Base-by-base conservation (phyloP, 2,797 vertebrate genomes). In the Hypotaenidia philippensis region DNA sequence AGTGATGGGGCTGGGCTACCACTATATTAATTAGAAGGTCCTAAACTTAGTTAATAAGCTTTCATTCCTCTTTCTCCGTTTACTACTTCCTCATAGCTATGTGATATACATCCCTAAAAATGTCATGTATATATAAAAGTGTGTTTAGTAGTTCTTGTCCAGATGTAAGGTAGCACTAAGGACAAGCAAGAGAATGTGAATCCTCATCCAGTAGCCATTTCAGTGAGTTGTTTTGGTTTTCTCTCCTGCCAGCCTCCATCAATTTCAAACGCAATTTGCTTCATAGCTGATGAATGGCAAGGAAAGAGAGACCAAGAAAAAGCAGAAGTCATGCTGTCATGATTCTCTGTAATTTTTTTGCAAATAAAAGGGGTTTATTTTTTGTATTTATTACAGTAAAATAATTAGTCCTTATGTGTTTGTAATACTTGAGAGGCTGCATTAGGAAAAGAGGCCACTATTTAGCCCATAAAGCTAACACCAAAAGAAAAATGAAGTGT, bases 161-260 rank as follows among this genome's bases (percentile, higher is more conserved):
- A 38, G 4, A 7, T 45, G 20, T 41, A 53, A 38, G 10, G n/a
- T 1, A 52, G 5, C 4, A 25, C 29, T 60, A 32, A 68, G 31
- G 19, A 34, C 4, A 76, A 75, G 17, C 1, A 2, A 68, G 40
- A 65, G 66, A 31, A 32, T 55, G 5, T 23, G 12, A 69, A 53
- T 87, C 29, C 26, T 55, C 14, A 72, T 34, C 4, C 23, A 68
- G 32, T 2, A 49, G 1, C 9, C 9, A 31, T 77, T 86, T 47
- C 26, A 50, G 18, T 26, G 8, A 82, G 10, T 1, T 26, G 31
- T 55, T 41, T 69, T 16, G 47, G 10, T 22, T 76, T 70, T 31
- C 71, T 79, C 15, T 44, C 17, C 16, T 3, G 16, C 4, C 2
- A 0, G 8, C 5, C 8, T 6, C 2, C 6, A 10, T 8, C 6